Base-by-base conservation (phyloP, 2,888 invertebrate genomes). In the Caenorhabditis angaria region DNA sequence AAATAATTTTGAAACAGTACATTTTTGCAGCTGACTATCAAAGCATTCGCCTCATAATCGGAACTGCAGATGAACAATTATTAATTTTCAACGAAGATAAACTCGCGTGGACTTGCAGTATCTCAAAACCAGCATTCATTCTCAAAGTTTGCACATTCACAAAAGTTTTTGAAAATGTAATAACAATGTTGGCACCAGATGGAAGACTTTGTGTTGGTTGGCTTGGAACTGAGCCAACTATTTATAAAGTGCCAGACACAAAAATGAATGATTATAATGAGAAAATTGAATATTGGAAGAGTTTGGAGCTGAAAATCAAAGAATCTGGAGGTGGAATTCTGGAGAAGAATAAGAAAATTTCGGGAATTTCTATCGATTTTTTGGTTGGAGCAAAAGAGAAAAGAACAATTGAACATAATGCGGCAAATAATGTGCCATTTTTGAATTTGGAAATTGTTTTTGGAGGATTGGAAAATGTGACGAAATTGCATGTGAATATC, bases 41-140 rank as follows among this genome's bases (percentile, higher is more conserved):
- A 35, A 50, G 48, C 58, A 70, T 70, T 48, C 76, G 76, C 4
- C 57, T 67, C 12, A 60, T 72, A 8, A 51, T 80, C 8, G 65
- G 74, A 6, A 76, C 76, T 1, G 25, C 61, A 57, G 70, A 63
- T 24, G 66, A 74, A 28, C 75, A 65, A 14, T 25, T 78, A 0
- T 61, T 78, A 12, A 67, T 78, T 3, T 77, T 58, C 59, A 66
- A 65, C 27, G 79, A 81, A 51, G 72, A 72, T 32, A 57, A 67
- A 25, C 48, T 81, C 4, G 61, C 73, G 8, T 81, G 81, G 81
- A 78, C 76, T 24, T 76, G 78, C 53, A 77, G 75, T 22, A 62
- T 72, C 8, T 65, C 70, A 10, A 64, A 71, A 56, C 41, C 61
- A 1, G 70, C 76, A 0, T 59, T 71, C n/a, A n/a, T 50, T 5